Conservation (phyloP, 2,113 vertebrate species). For the Pardalotus punctatus region DNA sequence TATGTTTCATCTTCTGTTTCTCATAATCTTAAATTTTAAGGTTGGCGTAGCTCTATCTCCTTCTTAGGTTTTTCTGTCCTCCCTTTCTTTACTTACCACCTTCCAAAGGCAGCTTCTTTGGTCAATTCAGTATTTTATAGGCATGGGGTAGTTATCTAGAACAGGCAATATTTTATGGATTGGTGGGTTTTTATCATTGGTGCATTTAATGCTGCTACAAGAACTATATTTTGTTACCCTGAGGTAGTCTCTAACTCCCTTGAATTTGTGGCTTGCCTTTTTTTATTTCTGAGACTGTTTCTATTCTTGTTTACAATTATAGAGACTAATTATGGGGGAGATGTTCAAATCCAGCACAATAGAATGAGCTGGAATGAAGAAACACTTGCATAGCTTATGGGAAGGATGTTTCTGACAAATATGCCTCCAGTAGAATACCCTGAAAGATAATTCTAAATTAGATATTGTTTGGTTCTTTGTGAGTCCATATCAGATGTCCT, state of each 20-base stretch:
- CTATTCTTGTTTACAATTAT: conserved; percentile 38
- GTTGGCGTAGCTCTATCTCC: not conserved
- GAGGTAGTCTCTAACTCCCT: not conserved
- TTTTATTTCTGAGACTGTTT: not conserved
- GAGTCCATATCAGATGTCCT: not conserved
- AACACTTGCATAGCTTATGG: not conserved
- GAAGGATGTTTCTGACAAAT: not conserved
- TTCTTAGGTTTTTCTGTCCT: not conserved
- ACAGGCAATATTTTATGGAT: not conserved
- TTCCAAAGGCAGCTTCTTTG: not conserved
- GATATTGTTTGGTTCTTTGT: not conserved
- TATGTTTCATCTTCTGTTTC: not conserved
- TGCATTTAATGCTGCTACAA: not conserved
- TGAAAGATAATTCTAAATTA: conserved; percentile 19
- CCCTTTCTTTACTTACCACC: not conserved
- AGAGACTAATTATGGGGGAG: conserved; percentile 5
- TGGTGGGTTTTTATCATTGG: not conserved
- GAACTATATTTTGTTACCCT: not conserved
- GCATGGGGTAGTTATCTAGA: not conserved
- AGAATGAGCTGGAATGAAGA: conserved; percentile 16
- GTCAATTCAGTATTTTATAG: not conserved
- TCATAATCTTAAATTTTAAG: not conserved
- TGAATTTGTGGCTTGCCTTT: not conserved
- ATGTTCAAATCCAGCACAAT: conserved; percentile 29
- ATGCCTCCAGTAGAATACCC: not conserved